A percentile compares a stretch with the other conserved stretches of the same genome.
Evolutionary conservation across 2,888 invertebrate genomes (phyloP).

Genomic region (Arrhopalites spinosus): DNA sequence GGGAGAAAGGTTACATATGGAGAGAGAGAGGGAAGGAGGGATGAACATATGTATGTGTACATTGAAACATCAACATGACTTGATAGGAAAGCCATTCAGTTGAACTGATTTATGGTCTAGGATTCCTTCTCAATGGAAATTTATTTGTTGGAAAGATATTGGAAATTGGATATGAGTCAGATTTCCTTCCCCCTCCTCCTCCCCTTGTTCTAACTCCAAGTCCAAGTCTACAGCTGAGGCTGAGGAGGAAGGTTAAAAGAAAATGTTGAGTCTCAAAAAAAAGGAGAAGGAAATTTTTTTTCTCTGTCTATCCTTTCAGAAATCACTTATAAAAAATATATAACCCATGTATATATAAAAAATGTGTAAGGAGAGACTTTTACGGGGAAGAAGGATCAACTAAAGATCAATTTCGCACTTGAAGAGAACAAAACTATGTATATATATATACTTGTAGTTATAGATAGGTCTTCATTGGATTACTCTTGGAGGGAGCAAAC

Average conservation of each 20-base stretch:
- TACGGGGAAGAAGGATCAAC: conserved; percentile 1
- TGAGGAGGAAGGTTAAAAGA: neutral
- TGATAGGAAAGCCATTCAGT: conserved; percentile 45
- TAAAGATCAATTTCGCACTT: conserved; percentile 15
- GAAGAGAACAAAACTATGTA: too few relatives aligned
- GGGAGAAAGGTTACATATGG: neutral
- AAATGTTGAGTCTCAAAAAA: neutral
- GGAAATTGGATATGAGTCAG: conserved; percentile 46
- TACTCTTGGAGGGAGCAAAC: conserved; percentile 21
- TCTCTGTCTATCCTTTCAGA: neutral
- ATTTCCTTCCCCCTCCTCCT: conserved; percentile 35
- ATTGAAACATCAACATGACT: conserved; percentile 46
- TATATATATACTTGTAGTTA: too few relatives aligned
- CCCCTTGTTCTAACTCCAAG: neutral
- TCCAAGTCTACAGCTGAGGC: neutral
- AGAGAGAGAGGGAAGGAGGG: neutral
- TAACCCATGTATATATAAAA: too few relatives aligned
- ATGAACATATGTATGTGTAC: conserved; percentile 21
- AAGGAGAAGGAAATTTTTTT: too few relatives aligned
- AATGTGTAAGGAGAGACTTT: too few relatives aligned
- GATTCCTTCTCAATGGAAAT: conserved; percentile 48
- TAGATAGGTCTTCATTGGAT: conserved; percentile 27
- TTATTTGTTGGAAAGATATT: conserved; percentile 49
- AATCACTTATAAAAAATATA: conserved; percentile 14
- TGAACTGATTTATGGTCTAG: conserved; percentile 42